These are phyloP conservation scores for Onychomys leucogaster DNA, from an alignment of 2,797 vertebrate species.

Conservation along the genomic window DNA sequence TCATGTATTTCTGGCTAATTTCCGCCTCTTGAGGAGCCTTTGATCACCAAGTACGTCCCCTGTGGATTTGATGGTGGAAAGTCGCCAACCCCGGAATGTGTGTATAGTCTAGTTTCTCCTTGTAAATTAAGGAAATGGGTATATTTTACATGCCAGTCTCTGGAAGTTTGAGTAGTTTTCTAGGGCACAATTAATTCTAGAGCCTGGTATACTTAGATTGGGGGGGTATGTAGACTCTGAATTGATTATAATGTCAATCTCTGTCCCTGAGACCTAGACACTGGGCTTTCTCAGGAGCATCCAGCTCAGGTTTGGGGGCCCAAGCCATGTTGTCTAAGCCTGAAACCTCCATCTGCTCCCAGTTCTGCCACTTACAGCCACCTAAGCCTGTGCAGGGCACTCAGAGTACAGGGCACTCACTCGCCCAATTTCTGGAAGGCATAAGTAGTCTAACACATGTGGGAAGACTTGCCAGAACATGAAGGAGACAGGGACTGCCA, in stretches of 20 bases:
- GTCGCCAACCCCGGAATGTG: not conserved
- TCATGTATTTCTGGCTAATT: not conserved
- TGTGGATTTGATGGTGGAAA: not conserved
- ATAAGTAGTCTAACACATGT: not conserved
- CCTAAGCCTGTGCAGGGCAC: not conserved
- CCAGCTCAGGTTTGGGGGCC: not conserved
- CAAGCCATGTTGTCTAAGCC: not conserved
- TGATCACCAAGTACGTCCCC: not conserved
- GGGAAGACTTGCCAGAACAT: not conserved
- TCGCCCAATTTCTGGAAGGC: not conserved
- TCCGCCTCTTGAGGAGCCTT: not conserved
- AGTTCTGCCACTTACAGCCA: not conserved
- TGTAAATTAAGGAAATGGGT: not conserved
- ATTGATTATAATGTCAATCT: not conserved
- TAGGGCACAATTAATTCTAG: not conserved
- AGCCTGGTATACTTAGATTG: not conserved
- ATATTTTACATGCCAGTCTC: not conserved
- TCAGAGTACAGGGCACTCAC: not conserved
- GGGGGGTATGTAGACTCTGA: not conserved
- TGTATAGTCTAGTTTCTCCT: not conserved
- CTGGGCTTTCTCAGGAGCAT: not conserved
- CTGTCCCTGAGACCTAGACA: not conserved
- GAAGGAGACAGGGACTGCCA: not conserved
- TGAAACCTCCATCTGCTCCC: not conserved
- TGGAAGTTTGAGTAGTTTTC: not conserved